A percentile compares a stretch with the other conserved stretches of the same genome.
phyloP scores from a whole-genome alignment of 2,797 vertebrate species.

The Poliocrania exsul region DNA sequence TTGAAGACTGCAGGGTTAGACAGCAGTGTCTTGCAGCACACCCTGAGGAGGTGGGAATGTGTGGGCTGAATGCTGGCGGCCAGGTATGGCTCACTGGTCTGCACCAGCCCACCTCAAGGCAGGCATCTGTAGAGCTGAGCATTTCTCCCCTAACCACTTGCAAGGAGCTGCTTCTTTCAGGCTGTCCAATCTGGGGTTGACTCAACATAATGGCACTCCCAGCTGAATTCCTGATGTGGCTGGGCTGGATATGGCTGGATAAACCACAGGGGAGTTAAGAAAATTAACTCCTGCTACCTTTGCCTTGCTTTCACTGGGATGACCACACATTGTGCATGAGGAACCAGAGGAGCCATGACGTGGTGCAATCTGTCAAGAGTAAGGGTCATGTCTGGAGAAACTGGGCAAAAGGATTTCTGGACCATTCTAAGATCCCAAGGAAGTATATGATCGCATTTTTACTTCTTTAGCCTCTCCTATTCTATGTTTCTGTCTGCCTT shows the following conservation, averaged over 20 bases:
- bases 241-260: neutral
- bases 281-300: neutral
- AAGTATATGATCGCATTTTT: neutral
- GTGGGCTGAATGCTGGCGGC: neutral
- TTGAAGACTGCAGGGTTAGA: neutral
- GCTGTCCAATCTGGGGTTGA: rapidly evolving
- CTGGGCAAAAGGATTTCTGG: slow-evolving; percentile 28
- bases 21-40: neutral
- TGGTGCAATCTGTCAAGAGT: neutral
- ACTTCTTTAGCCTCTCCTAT: neutral
- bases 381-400: slow-evolving; percentile 39
- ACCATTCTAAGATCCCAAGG: neutral
- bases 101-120: neutral
- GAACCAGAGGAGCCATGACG: neutral
- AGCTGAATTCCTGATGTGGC: neutral
- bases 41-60: neutral
- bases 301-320: neutral
- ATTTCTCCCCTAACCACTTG: neutral
- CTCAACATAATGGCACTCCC: neutral
- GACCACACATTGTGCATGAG: rapidly evolving
- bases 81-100: rapidly evolving
- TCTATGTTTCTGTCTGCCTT: neutral
- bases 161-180: neutral
- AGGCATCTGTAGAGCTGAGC: neutral
- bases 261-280: neutral